These are phyloP conservation scores for Hypomecis atomaria DNA, from an alignment of 2,888 invertebrate species.

Conservation along the genomic window DNA sequence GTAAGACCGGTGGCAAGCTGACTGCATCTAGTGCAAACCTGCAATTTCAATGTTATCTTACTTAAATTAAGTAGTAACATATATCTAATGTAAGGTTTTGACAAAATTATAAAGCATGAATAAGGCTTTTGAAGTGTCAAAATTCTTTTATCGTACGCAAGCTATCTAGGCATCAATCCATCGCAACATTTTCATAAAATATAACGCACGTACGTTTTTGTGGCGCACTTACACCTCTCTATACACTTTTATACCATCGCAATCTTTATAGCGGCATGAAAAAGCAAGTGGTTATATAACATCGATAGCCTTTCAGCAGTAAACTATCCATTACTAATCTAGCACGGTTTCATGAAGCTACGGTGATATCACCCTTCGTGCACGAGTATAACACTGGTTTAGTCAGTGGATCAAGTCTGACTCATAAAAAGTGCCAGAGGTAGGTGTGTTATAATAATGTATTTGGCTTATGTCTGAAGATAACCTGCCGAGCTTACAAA, in stretches of 20 bases:
- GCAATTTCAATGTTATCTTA: too few relatives aligned
- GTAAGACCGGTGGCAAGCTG: too few relatives aligned
- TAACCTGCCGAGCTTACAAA: too few relatives aligned
- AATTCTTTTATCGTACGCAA: conserved; percentile 7
- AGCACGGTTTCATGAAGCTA: conserved; percentile 59
- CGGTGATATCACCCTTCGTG: conserved; percentile 56
- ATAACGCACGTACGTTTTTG: conserved; percentile 29
- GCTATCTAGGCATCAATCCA: conserved; percentile 14
- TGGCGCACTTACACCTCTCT: conserved; percentile 25
- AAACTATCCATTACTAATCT: conserved; percentile 61
- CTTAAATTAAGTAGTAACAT: too few relatives aligned
- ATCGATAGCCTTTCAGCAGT: conserved; percentile 61
- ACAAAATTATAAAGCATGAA: neutral
- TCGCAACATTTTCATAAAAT: conserved; percentile 24
- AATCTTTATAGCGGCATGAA: conserved; percentile 41
- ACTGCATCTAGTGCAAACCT: too few relatives aligned
- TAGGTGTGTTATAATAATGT: too few relatives aligned
- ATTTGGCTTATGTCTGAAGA: too few relatives aligned
- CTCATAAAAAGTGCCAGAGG: neutral
- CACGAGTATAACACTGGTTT: neutral
- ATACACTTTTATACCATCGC: conserved; percentile 33
- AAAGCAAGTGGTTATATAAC: conserved; percentile 46
- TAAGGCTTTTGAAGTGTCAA: neutral
- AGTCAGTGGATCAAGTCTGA: conserved; percentile 14
- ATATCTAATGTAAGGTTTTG: too few relatives aligned